These are phyloP conservation scores for Hyposoter dolosus DNA, from an alignment of 2,888 invertebrate species.

Conservation along the genomic window DNA sequence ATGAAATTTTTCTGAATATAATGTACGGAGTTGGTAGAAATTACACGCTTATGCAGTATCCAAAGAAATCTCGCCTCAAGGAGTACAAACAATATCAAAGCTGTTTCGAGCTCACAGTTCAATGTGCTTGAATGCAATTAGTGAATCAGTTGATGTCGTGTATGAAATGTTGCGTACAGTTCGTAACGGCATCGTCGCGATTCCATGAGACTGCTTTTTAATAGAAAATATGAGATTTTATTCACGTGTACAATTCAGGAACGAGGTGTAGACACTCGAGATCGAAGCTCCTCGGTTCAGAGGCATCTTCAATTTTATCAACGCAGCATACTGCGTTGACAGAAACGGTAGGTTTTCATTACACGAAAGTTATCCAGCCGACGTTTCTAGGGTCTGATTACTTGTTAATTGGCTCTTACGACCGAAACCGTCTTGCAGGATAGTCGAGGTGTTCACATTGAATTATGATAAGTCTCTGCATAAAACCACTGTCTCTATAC, in stretches of 20 bases:
- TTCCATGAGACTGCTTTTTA: background rate
- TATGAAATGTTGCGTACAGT: slow-evolving; percentile 19
- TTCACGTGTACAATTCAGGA: background rate
- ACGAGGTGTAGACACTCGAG: background rate
- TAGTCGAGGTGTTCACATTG: slow-evolving; percentile 38
- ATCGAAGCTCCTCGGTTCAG: slow-evolving; percentile 48
- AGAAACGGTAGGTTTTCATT: slow-evolving; percentile 40
- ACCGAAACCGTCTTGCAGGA: slow-evolving; percentile 10
- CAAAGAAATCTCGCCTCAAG: background rate
- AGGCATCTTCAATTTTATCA: slow-evolving; percentile 52
- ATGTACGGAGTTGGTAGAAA: background rate
- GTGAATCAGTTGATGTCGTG: slow-evolving; percentile 14
- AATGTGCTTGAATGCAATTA: slow-evolving; percentile 20
- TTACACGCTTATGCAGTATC: background rate
- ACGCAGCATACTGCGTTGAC: slow-evolving; percentile 10
- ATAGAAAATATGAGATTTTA: background rate
- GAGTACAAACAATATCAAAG: slow-evolving; percentile 6
- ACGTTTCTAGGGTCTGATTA: slow-evolving; percentile 58
- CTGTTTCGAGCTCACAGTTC: background rate
- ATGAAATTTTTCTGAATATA: background rate
- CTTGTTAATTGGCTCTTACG: slow-evolving; percentile 54
- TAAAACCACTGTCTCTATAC: slow-evolving; percentile 15
- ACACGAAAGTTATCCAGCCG: slow-evolving; percentile 5
- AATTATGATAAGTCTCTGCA: slow-evolving; percentile 57
- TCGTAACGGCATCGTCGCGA: background rate